phyloP scores from a whole-genome alignment of 2,888 invertebrate species.

The Catocala sponsa region DNA sequence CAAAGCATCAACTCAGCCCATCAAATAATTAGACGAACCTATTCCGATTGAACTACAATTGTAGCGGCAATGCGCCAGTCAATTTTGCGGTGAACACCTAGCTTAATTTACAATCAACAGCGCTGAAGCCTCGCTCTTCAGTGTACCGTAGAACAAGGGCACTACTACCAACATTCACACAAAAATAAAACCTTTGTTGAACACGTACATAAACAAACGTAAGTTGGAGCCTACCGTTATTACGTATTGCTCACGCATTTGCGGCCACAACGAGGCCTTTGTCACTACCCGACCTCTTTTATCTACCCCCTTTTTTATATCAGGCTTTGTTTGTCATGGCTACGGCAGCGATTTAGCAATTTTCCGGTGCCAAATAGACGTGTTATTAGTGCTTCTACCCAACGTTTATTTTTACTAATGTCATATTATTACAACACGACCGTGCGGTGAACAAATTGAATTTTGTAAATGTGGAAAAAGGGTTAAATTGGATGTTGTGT shows the following conservation, averaged over 20 bases:
- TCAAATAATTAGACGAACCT: no score
- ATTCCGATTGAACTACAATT: no score
- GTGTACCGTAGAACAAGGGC: slow-evolving; percentile 6
- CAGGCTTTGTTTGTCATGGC: slow-evolving; percentile 59
- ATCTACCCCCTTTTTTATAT: slow-evolving; percentile 55
- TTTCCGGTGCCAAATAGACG: slow-evolving; percentile 58
- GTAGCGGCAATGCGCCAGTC: background rate
- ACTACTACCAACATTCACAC: slow-evolving; percentile 10
- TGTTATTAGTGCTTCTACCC: slow-evolving; percentile 49
- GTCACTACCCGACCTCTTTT: slow-evolving; percentile 49
- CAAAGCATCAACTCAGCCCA: no score
- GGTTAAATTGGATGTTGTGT: slow-evolving; percentile 29
- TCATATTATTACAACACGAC: slow-evolving; percentile 39
- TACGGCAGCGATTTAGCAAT: slow-evolving; percentile 62
- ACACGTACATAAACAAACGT: slow-evolving; percentile 35
- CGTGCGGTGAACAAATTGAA: slow-evolving; percentile 45
- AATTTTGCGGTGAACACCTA: background rate
- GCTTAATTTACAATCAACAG: background rate
- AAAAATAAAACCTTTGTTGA: slow-evolving; percentile 37
- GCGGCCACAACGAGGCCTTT: slow-evolving; percentile 51
- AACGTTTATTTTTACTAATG: slow-evolving; percentile 52
- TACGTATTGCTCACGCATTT: slow-evolving; percentile 59
- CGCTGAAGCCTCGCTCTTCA: slow-evolving; percentile 1
- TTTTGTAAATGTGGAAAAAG: slow-evolving; percentile 39
- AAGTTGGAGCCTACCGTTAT: slow-evolving; percentile 44